These are phyloP conservation scores for Gambelia wislizenii DNA, from an alignment of 2,797 vertebrate species.

Conservation along the genomic window DNA sequence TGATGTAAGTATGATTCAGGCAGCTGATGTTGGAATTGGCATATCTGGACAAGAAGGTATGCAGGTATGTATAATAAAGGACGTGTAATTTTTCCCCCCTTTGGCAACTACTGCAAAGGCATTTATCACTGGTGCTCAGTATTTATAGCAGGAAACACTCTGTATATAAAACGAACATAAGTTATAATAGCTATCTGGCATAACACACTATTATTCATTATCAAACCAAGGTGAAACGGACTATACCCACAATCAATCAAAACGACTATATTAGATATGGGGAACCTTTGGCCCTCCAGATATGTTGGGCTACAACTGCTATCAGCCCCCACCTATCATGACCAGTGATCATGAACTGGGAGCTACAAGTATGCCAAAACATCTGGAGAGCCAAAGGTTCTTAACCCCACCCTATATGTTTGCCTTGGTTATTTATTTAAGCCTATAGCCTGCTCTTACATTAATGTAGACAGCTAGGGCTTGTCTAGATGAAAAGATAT, in stretches of 20 bases:
- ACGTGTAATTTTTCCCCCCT: conserved; percentile 11
- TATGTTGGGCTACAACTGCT: no score
- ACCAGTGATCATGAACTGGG: not conserved
- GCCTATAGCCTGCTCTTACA: not conserved
- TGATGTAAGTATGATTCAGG: conserved; percentile 97
- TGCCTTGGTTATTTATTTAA: conserved; percentile 30
- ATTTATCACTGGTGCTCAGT: not conserved
- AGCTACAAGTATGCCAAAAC: not conserved
- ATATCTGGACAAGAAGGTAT: conserved; percentile 97
- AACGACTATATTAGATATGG: not conserved
- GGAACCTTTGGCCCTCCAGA: no score
- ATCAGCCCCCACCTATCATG: no score
- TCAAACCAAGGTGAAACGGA: not conserved
- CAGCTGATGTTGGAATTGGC: conserved; percentile 92
- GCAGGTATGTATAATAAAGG: conserved; percentile 83
- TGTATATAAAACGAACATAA: conserved; percentile 18
- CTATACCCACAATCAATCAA: conserved; percentile 52
- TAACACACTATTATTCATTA: conserved; percentile 20
- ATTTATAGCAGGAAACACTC: not conserved
- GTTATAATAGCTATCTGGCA: conserved; percentile 22
- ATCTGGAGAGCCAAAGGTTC: not conserved
- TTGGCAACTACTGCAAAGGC: not conserved
- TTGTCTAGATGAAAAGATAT: no score
- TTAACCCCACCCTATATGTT: not conserved
- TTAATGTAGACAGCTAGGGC: not conserved